phyloP scores from a whole-genome alignment of 2,797 vertebrate species.

The Chelon labrosus region DNA sequence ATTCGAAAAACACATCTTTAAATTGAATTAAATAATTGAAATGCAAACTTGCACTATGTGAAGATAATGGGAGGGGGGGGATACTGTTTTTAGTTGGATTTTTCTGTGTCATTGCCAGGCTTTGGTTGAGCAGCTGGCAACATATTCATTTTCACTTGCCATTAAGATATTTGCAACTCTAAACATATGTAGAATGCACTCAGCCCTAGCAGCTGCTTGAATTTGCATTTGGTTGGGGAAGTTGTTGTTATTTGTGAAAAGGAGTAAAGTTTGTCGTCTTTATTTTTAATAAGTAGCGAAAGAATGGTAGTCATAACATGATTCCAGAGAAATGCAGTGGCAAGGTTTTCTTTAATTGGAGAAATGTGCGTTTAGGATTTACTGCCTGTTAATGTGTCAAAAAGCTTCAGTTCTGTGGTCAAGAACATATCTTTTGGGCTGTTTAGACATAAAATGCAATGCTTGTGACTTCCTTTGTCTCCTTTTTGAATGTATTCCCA shows the following conservation, averaged over 20 bases:
- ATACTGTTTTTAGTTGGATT: too few relatives aligned
- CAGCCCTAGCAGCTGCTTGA: neutral
- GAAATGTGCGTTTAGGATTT: neutral
- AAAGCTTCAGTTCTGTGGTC: too few relatives aligned
- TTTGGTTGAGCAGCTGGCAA: too few relatives aligned
- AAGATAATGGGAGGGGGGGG: neutral
- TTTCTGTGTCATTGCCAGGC: too few relatives aligned
- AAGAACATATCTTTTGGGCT: neutral
- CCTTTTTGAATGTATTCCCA: neutral
- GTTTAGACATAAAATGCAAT: neutral
- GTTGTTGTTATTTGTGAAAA: neutral
- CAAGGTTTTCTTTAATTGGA: neutral
- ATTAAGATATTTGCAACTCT: neutral
- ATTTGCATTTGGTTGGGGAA: neutral
- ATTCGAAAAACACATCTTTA: neutral
- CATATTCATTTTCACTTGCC: too few relatives aligned
- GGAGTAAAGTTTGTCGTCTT: neutral
- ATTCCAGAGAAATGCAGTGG: neutral
- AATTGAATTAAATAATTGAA: neutral
- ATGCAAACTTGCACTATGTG: neutral
- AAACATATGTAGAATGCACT: neutral
- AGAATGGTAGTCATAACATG: neutral
- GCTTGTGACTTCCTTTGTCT: neutral
- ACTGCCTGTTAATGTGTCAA: neutral
- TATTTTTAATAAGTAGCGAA: neutral